Base-by-base conservation (phyloP, 2,888 invertebrate species). In the Scrobipalpa atriplicella region DNA sequence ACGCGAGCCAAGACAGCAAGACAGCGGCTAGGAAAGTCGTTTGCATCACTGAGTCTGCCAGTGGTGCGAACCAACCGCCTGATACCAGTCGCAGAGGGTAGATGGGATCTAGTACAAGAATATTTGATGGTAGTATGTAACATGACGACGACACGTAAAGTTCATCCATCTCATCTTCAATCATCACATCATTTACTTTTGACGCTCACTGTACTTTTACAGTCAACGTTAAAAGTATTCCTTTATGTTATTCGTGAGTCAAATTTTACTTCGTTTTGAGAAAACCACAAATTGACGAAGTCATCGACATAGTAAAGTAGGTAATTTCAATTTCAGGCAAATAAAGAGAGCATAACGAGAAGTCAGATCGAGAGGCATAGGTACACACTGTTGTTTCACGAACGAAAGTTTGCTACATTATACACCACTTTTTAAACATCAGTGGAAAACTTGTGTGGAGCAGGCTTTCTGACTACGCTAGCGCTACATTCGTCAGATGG, bases 1-100 rank as follows among this genome's bases (percentile, higher is more conserved):
- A 95, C 73, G 98, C 98, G 16, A 99, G 94, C 99, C 99, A 99
- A 78, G 98, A 99, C 79, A 99, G 93, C 73, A 99, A 93, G 67
- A 99, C 93, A 6, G 96, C 95, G 73, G 96, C 96, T 0, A 99
- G 93, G 86, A 99, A 99, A 0, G 97, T 95, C 0, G 97, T 96
- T 89, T 99, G 99, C 73, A 98, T 95, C 58, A 98, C 82, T 0
- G 98, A 96, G 86, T 99, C 99, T 73, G 98, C 82, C 93, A 99
- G 95, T n/a, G 98, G 97, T 0, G 98, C 98, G 67, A 98, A 91
- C 95, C 97, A 97, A 16, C 98, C 97, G 78, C 97, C 96, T 56
- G 97, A 93, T 67, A 99, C 94, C 83, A 99, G 97, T 70, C 96
- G 96, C 87, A 98, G 91, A 0, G 99, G 98, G 84, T 98, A 99